Percentiles rank a stretch among this genome's conserved stretches.
These are phyloP conservation scores for Caranx melampygus DNA, from an alignment of 2,113 vertebrate genomes.

Conservation along the genomic window DNA sequence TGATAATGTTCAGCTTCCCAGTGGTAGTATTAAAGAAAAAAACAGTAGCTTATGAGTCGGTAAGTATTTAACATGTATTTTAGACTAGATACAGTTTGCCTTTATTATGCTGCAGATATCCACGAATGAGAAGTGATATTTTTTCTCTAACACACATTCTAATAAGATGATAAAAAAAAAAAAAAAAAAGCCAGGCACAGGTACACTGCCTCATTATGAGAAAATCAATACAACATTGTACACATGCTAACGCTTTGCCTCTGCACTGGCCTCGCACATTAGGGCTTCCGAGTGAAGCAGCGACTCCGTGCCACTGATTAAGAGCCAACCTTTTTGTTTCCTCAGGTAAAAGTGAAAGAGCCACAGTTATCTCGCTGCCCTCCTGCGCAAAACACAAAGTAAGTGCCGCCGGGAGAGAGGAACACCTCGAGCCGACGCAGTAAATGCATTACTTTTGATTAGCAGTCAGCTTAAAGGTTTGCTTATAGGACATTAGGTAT, in stretches of 20 bases:
- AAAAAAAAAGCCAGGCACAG: background rate
- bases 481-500: constrained; percentile 40
- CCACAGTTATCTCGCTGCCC: constrained; percentile 22
- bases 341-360: constrained; percentile 44
- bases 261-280: background rate
- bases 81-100: no score
- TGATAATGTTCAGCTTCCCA: background rate
- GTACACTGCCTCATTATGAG: constrained; percentile 19
- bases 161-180: background rate
- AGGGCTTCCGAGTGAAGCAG: constrained; percentile 28
- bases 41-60: no score
- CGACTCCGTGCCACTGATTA: constrained; percentile 38
- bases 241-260: constrained; percentile 9
- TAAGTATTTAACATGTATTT: no score
- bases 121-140: no score
- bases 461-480: constrained; percentile 50
- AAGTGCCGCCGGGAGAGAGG: constrained; percentile 41
- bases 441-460: constrained; percentile 56
- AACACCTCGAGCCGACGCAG: constrained; percentile 40
- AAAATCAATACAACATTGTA: background rate
- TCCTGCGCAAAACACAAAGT: constrained; percentile 39
- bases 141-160: background rate
- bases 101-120: no score
- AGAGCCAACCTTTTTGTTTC: constrained; percentile 21
- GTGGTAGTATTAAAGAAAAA: background rate